These are phyloP conservation scores for Petromus typicus DNA, from an alignment of 2,113 vertebrate species.

Conservation along the genomic window DNA sequence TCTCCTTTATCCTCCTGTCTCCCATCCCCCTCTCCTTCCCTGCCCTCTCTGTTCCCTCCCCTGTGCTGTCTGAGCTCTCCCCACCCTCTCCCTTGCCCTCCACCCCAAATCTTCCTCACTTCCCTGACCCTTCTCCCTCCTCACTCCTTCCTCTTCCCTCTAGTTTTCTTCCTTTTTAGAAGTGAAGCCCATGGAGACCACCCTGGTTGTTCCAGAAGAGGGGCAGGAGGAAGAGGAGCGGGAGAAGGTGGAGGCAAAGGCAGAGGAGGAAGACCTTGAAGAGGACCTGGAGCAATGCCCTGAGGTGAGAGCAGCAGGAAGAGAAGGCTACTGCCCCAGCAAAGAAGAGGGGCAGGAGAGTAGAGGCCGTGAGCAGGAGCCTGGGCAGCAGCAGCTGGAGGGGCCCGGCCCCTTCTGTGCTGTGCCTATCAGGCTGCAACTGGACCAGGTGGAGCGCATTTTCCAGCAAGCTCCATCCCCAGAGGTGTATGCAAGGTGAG, in stretches of 20 bases:
- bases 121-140: background rate
- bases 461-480: slow-evolving; percentile 86
- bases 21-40: background rate
- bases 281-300: too few relatives aligned
- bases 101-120: background rate
- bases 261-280: background rate
- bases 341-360: background rate
- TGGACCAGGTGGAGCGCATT: slow-evolving; percentile 85
- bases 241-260: background rate
- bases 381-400: background rate
- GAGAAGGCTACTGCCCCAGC: background rate
- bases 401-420: slow-evolving; percentile 67
- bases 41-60: background rate
- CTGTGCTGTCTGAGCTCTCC: too few relatives aligned
- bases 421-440: slow-evolving; percentile 82
- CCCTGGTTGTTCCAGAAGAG: too few relatives aligned
- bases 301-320: background rate
- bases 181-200: fast-evolving
- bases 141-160: fast-evolving
- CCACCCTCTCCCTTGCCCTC: background rate
- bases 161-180: fast-evolving
- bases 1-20: background rate
- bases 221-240: too few relatives aligned
- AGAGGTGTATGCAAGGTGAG: slow-evolving; percentile 85
- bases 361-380: background rate